phyloP scores from a whole-genome alignment of 1,140 invertebrate species.

The Camponotus floridanus region DNA sequence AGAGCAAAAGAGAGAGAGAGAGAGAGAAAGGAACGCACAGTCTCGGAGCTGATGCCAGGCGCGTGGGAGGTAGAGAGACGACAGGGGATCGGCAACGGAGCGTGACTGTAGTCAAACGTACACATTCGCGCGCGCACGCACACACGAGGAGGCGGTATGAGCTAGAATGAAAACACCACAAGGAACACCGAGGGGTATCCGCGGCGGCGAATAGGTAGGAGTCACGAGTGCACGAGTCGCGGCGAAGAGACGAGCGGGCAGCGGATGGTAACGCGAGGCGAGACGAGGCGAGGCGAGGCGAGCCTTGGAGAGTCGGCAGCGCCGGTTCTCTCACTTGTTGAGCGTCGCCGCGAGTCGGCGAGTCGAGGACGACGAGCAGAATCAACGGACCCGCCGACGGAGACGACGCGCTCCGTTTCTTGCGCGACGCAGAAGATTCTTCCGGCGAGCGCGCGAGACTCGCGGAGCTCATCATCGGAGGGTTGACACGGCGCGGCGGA shows the following conservation, averaged over 20 bases:
- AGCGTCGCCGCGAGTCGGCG: constrained; percentile 76
- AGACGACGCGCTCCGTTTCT: constrained; percentile 60
- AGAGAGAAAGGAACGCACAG: not conserved
- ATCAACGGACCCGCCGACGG: constrained; percentile 58
- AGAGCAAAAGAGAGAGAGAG: constrained; percentile 15
- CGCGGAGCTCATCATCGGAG: not conserved
- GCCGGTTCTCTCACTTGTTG: constrained; percentile 84
- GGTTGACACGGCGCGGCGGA: constrained; percentile 15
- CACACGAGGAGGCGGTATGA: constrained; percentile 21
- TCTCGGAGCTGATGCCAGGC: constrained; percentile 28
- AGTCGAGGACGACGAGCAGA: constrained; percentile 63
- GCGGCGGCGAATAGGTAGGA: constrained; percentile 40
- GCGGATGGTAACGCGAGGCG: constrained; percentile 57
- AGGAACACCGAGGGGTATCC: constrained; percentile 36
- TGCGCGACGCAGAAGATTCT: not conserved
- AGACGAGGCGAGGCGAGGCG: not conserved
- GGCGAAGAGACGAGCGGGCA: constrained; percentile 71
- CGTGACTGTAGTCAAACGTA: not conserved
- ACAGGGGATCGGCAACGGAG: not conserved
- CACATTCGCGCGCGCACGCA: not conserved
- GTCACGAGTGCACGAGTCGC: constrained; percentile 67
- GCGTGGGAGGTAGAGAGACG: constrained; percentile 25
- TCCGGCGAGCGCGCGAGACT: not conserved
- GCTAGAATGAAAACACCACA: constrained; percentile 63
- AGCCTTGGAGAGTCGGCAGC: constrained; percentile 63